Evolutionary conservation across 1,140 invertebrate genomes (phyloP).

Genomic region (Melanaphis sacchari): DNA sequence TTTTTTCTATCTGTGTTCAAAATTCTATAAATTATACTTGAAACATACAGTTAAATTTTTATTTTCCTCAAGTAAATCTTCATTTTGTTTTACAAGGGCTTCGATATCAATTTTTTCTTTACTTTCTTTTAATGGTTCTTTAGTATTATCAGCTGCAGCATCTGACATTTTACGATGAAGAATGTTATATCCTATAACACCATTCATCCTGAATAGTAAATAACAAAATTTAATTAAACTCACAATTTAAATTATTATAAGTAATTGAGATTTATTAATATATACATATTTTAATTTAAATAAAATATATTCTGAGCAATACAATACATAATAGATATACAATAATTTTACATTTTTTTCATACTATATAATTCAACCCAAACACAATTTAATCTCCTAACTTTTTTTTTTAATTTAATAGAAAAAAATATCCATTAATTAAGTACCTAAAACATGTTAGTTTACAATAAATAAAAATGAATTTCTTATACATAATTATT

Average conservation of each 20-base stretch:
- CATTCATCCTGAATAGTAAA: slow-evolving; percentile 30
- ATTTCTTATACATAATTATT: not conserved
- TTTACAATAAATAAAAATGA: not conserved
- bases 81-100: slow-evolving; percentile 55
- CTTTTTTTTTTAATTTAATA: not conserved
- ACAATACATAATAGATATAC: not conserved
- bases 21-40: not conserved
- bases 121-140: slow-evolving; percentile 14
- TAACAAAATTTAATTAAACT: not conserved
- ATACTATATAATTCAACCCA: not conserved
- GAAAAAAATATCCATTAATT: not conserved
- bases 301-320: not conserved
- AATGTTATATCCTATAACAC: not conserved
- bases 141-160: not conserved
- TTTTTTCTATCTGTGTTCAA: not conserved
- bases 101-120: slow-evolving; percentile 55
- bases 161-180: slow-evolving; percentile 33
- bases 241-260: not conserved
- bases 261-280: too few relatives aligned
- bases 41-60: slow-evolving; percentile 50
- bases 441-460: too few relatives aligned
- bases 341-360: not conserved
- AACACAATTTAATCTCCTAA: not conserved
- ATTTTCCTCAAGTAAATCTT: slow-evolving; percentile 57
- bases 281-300: too few relatives aligned